Conservation (phyloP, 2,888 invertebrate genomes). For the Liposcelis brunnea region DNA sequence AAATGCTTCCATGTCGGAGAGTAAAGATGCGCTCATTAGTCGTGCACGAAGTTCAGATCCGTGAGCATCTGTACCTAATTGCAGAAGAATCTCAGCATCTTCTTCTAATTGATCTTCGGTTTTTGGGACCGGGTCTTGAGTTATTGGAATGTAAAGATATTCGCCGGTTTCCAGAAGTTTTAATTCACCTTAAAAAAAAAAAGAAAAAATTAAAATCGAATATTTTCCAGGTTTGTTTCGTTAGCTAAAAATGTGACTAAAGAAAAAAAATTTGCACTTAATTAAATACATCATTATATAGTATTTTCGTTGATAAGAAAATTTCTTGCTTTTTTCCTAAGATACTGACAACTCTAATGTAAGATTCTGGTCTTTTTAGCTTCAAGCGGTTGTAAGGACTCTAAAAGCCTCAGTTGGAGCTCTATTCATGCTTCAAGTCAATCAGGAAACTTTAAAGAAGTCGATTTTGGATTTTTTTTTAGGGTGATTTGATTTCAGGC, state of each 20-base stretch:
- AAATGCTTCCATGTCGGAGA: constrained; percentile 97
- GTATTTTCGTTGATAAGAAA: too few relatives aligned
- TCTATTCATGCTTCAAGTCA: too few relatives aligned
- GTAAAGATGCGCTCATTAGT: constrained; percentile 87
- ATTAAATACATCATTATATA: too few relatives aligned
- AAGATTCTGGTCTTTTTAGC: too few relatives aligned
- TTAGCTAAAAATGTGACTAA: not conserved
- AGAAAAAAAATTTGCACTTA: not conserved
- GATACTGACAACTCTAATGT: too few relatives aligned
- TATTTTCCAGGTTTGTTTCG: not conserved
- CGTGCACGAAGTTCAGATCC: constrained; percentile 62
- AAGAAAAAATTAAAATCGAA: not conserved
- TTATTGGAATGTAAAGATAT: constrained; percentile 60
- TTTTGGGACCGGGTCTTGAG: constrained; percentile 84
- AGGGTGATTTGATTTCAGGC: too few relatives aligned
- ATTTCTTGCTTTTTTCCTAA: not conserved
- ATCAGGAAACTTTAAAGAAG: too few relatives aligned
- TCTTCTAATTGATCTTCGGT: constrained; percentile 94
- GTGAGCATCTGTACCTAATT: constrained; percentile 69
- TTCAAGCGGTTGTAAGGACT: too few relatives aligned
- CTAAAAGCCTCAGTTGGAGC: too few relatives aligned
- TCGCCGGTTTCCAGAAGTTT: constrained; percentile 50
- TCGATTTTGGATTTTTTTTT: too few relatives aligned
- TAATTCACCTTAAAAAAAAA: constrained; percentile 25
- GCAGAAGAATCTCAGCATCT: constrained; percentile 77